Percentiles rank a stretch among this genome's conserved stretches.
These are phyloP conservation scores for Eupithecia pulchellata DNA, from an alignment of 2,888 invertebrate genomes.

Conservation along the genomic window DNA sequence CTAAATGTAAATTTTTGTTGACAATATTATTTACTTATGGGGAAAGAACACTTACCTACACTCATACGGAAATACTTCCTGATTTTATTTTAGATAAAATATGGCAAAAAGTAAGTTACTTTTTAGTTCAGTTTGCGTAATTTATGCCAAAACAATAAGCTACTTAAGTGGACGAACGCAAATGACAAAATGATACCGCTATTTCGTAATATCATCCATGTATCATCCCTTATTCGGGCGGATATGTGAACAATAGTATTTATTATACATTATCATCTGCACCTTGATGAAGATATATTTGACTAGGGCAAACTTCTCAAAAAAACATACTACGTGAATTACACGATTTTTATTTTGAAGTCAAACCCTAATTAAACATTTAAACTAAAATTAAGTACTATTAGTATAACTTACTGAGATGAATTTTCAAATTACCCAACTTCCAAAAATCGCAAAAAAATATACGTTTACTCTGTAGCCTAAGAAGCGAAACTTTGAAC, in stretches of 20 bases:
- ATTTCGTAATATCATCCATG: slow-evolving; percentile 41
- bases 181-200: slow-evolving; percentile 39
- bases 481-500: not conserved
- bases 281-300: slow-evolving; percentile 49
- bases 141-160: slow-evolving; percentile 27
- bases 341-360: not conserved
- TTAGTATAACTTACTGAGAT: not conserved
- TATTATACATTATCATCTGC: too few species aligned
- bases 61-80: not conserved
- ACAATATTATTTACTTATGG: not conserved
- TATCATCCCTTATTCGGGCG: slow-evolving; percentile 33
- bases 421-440: not conserved
- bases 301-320: too few species aligned
- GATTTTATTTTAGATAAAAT: not conserved
- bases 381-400: not conserved
- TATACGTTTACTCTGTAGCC: not conserved
- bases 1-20: too few species aligned
- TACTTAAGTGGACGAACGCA: slow-evolving; percentile 25
- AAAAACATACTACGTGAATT: not conserved
- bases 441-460: not conserved
- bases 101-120: not conserved
- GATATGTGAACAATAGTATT: slow-evolving; percentile 40
- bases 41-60: not conserved
- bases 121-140: slow-evolving; percentile 3
- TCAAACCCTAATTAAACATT: not conserved